These are phyloP conservation scores for Clarias fuscus DNA, from an alignment of 2,797 vertebrate genomes.

Conservation along the genomic window DNA sequence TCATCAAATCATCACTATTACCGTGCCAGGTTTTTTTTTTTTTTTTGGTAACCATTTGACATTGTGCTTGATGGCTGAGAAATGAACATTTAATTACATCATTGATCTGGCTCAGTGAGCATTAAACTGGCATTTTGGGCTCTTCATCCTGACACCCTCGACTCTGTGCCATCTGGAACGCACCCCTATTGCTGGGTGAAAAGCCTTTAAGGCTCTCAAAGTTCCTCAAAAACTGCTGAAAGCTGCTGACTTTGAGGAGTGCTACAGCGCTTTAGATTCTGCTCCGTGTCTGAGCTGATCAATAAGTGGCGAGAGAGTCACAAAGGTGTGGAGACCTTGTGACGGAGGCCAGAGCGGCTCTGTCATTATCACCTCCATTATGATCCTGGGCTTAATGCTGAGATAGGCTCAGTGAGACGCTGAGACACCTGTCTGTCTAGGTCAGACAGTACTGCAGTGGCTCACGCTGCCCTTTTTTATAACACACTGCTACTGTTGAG, in stretches of 20 bases:
- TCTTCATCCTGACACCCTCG: constrained; percentile 27
- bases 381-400: constrained; percentile 49
- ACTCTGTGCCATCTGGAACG: constrained; percentile 45
- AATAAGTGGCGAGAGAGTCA: constrained; percentile 45
- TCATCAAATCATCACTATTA: constrained; percentile 34
- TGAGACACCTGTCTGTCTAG: constrained; percentile 50
- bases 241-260: constrained; percentile 42
- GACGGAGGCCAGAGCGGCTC: constrained; percentile 41
- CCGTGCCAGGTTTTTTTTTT: constrained; percentile 29
- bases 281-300: constrained; percentile 41
- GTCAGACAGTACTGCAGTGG: constrained; percentile 46
- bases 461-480: constrained; percentile 31
- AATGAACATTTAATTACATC: constrained; percentile 35
- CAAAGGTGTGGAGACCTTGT: constrained; percentile 47
- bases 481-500: constrained; percentile 18
- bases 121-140: constrained; percentile 31
- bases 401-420: constrained; percentile 41
- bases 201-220: constrained; percentile 34
- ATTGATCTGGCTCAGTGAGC: constrained; percentile 32
- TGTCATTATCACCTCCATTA: constrained; percentile 56
- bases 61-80: constrained; percentile 27
- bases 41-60: constrained; percentile 20
- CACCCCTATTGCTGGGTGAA: constrained; percentile 15
- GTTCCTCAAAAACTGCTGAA: constrained; percentile 54
- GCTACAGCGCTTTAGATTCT: constrained; percentile 24